Conservation (phyloP, 2,888 invertebrate genomes). For the Aphrophora alni region DNA sequence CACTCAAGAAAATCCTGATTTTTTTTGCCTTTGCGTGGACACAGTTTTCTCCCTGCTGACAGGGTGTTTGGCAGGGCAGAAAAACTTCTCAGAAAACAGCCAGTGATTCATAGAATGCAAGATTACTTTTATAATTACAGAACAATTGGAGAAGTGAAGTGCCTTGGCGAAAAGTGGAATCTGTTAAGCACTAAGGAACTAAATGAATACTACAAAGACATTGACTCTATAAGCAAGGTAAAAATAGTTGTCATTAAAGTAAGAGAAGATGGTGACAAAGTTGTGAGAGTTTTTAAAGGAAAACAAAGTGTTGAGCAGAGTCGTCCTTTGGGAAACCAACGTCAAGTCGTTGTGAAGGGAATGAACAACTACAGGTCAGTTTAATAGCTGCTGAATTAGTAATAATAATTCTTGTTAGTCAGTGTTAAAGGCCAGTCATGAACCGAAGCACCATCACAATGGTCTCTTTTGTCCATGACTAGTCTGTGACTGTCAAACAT, state of each 20-base stretch:
- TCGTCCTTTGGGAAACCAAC: slow-evolving; percentile 18
- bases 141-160: slow-evolving; percentile 2
- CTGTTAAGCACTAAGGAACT: not conserved
- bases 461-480: too few relatives aligned
- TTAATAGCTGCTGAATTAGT: too few relatives aligned
- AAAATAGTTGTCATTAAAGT: not conserved
- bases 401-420: too few relatives aligned
- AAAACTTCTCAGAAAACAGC: slow-evolving; percentile 12
- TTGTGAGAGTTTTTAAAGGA: slow-evolving; percentile 22
- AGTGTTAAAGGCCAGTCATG: too few relatives aligned
- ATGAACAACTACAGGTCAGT: slow-evolving; percentile 27
- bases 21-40: slow-evolving; percentile 9
- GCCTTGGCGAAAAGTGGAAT: not conserved
- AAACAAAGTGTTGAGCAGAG: slow-evolving; percentile 11
- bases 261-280: not conserved
- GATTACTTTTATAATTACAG: not conserved
- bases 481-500: too few relatives aligned
- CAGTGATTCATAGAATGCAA: not conserved
- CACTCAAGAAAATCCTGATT: not conserved
- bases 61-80: slow-evolving; percentile 18
- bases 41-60: slow-evolving; percentile 15
- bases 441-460: too few relatives aligned
- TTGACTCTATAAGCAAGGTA: not conserved
- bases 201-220: not conserved
- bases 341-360: slow-evolving; percentile 17